Base-by-base conservation (phyloP, 2,113 vertebrate genomes). In the Odocoileus virginianus region DNA sequence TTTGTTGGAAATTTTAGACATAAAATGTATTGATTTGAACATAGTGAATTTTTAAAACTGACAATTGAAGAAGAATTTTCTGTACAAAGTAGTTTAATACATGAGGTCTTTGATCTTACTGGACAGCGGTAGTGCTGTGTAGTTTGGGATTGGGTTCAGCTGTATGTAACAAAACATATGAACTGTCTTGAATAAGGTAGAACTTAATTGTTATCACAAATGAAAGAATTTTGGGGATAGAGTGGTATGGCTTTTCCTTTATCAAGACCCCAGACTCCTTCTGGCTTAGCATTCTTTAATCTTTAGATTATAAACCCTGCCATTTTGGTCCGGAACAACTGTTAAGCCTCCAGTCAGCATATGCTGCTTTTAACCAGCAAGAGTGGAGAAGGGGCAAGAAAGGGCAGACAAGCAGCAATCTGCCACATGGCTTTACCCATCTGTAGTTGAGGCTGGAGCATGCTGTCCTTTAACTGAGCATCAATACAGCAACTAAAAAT, bases 1-100 rank as follows among this genome's bases (percentile, higher is more conserved):
- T 97, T 93, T 96, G 25, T n/a, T 74, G 54, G 74, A 84, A 92
- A 78, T 47, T 60, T 91, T 93, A 74, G 71, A 83, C 36, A 43
- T 76, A 71, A 61, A 71, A 86, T 50, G 0, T 87, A 47, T 74
- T 92, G 30, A 79, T 8, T 64, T 89, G 5, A 40, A 30, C 4
- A 43, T 47, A 23, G 11, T 16, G 3, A 78, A 33, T 71, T n/a
- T 87, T 88, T 92, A 45, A 60, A 94, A 67, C 8, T 84, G 47
- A 45, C 74, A 52, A 93, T 58, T 93, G 79, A 52, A 54, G 47
- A 57, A 89, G 21, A 60, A 79, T 55, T 85, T 81, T 86, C 19
- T 94, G 4, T 67, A 27, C 8, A 93, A 82, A 50, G 1, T 83
- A 11, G 11, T 89, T 92, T 78, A 94, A 88, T 93, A 84, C 16